Base-by-base conservation (phyloP, 1,140 invertebrate genomes). In the Microplitis demolitor region DNA sequence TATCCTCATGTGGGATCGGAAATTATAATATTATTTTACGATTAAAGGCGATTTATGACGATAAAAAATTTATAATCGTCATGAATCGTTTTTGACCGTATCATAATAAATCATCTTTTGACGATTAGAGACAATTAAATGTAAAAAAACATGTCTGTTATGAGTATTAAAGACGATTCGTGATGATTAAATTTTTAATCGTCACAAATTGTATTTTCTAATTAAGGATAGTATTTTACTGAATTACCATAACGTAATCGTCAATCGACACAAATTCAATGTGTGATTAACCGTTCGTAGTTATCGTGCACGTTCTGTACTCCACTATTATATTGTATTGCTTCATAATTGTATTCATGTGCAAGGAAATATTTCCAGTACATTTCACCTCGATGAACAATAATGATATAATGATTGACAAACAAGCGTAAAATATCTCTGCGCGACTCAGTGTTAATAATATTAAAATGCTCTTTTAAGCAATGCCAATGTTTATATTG, bases 251-350 rank as follows among this genome's bases (percentile, higher is more conserved):
- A 69, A 76, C 58, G 67, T 74, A 77, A 77, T 76, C 75, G 79
- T 76, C 77, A 78, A 80, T 83, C 79, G 74, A 70, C 75, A 80
- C 76, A 81, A 83, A 83, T 83, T 80, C 78, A 79, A 78, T 72
- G 69, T 76, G 70, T 73, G 79, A 78, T 79, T 79, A 79, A 77
- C 71, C 69, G 53, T 66, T 70, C 66, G 45, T 34, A 69, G 61
- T 50, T 62, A 73, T 73, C 72, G 56, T 73, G 39, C 39, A 62
- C 24, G 67, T 60, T 67, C 5, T 54, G 16, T 62, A 61, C 35
- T 8, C 62, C 66, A 37, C 4, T 58, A 69, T 35, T 39, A 56
- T 54, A 53, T 68, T 56, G 66, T 61, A 58, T 70, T 34, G 33
- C 31, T 14, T 34, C 13, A 62, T 31, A 24, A n/a, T 62, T 33